Base-by-base conservation (phyloP, 2,797 vertebrate species). In the Gymnothorax reevesii region DNA sequence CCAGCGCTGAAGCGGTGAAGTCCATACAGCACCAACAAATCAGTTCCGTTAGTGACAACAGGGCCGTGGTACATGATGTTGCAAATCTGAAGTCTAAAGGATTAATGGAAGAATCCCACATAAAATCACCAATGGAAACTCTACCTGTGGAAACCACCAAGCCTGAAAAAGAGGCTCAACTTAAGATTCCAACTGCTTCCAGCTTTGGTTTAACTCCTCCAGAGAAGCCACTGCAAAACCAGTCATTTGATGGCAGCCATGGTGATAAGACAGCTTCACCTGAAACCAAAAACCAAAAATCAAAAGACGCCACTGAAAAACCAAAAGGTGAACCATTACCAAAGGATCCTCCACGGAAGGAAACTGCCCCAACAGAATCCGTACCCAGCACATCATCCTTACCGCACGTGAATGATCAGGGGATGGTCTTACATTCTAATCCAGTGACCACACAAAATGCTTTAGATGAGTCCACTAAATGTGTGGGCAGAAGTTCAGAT, bases 401-500 rank as follows among this genome's bases (percentile, higher is more conserved):
- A 17, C 4, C 20, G 12, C 15, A 62, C 5, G 20, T 62, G 10
- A 62, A 62, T 62, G 9, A 59, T 9, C 9, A 59, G 57, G 13
- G 13, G 57, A 1, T 9, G 7, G 57, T 59, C 4, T 59, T 59
- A 2, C 13, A 59, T 59, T 59, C 57, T 4, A 59, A 59, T 9
- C 57, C 0, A 59, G 3, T 9, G 9, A 13, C 57, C 57, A 20
- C 20, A 17, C 60, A 62, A 62, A 62, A 62, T 4, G 60, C 60
- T 62, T 62, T 15, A 62, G 60, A 62, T 13, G 20, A 17, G 9
- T 17, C 60, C 15, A 62, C 4, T 13, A 17, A 62, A 17, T 62
- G 13, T 62, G 60, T 62, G 60, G 60, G 3, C 60, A 62, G 60
- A 62, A 17, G 60, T 87, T 83, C 88, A 83, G 73, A 62, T 55